These are phyloP conservation scores for Epizoanthus stellaris DNA, from an alignment of 92 coral and sea anemone species.

Conservation along the genomic window DNA sequence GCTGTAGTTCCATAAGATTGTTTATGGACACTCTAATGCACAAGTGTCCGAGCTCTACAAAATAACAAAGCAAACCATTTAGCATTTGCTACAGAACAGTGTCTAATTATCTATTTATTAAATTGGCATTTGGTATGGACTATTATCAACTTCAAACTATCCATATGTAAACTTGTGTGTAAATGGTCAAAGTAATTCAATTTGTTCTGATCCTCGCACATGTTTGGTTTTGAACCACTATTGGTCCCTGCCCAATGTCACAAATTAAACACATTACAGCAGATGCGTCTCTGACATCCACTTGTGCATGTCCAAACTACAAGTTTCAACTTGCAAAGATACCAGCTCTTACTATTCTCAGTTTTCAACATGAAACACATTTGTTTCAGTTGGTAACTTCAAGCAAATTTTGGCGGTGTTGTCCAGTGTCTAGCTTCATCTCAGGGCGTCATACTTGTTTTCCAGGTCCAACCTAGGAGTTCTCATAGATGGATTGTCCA, in stretches of 20 bases:
- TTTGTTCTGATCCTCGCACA: neutral
- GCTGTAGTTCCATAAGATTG: too few relatives aligned
- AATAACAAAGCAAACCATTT: too few relatives aligned
- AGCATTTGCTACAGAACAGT: too few relatives aligned
- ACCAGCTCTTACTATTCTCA: neutral
- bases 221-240: neutral
- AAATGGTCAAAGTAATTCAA: neutral
- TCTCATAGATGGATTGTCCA: slow-evolving; percentile 80
- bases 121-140: neutral
- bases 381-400: neutral
- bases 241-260: neutral
- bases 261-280: neutral
- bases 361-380: neutral
- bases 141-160: neutral
- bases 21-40: too few relatives aligned
- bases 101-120: too few relatives aligned
- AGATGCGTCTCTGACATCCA: neutral
- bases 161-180: too few relatives aligned
- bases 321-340: neutral
- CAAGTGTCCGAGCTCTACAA: too few relatives aligned
- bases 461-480: slow-evolving; percentile 86
- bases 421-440: slow-evolving; percentile 62
- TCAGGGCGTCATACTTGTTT: slow-evolving; percentile 93
- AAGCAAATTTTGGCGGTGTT: neutral
- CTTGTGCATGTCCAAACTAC: neutral